Conservation (phyloP, 2,113 vertebrate species). For the Dromiciops gliroides region DNA sequence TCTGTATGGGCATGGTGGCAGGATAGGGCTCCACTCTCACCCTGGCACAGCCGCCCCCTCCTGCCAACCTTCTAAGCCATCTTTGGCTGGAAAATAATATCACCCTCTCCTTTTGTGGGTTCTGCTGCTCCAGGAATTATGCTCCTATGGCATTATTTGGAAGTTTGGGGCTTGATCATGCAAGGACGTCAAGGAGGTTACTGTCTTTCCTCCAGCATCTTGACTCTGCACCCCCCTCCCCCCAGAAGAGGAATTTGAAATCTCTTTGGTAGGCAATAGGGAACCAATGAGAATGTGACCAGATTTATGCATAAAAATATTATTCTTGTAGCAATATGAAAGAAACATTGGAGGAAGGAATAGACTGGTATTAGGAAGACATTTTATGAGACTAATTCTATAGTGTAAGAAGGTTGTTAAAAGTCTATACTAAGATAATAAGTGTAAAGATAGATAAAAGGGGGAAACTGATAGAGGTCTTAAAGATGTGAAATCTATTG, state of each 20-base stretch:
- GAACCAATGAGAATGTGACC: background rate
- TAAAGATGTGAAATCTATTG: background rate
- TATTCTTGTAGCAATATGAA: background rate
- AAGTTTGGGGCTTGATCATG: too few species aligned
- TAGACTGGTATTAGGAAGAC: background rate
- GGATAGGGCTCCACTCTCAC: too few species aligned
- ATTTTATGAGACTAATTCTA: background rate
- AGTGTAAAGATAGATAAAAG: background rate
- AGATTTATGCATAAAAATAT: background rate
- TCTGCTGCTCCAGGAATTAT: too few species aligned
- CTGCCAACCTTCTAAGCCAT: too few species aligned
- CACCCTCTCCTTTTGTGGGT: too few species aligned
- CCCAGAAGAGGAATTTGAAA: background rate
- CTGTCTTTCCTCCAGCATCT: too few species aligned
- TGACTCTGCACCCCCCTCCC: too few species aligned
- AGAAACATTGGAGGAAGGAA: background rate
- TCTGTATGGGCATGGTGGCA: too few species aligned
- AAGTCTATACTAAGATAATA: background rate
- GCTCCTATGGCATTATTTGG: too few species aligned
- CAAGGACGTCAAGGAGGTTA: too few species aligned
- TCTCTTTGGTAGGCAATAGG: background rate
- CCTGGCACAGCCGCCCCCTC: too few species aligned
- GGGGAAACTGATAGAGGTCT: background rate
- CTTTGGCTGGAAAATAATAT: too few species aligned
- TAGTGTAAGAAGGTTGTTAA: background rate